phyloP scores from a whole-genome alignment of 2,113 vertebrate species.

The Odocoileus virginianus region DNA sequence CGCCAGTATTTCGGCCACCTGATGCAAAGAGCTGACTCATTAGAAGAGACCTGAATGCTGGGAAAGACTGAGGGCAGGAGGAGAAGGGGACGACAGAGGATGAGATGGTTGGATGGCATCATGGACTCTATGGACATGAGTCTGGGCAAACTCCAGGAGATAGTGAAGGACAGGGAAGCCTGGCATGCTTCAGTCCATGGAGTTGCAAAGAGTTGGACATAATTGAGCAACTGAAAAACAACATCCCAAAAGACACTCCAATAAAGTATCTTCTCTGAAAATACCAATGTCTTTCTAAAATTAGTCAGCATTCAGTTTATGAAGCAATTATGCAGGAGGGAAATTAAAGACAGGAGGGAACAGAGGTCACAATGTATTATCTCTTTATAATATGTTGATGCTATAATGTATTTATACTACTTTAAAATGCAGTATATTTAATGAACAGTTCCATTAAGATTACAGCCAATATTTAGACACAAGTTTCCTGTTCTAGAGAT shows the following conservation, averaged over 20 bases:
- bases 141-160: neutral
- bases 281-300: neutral
- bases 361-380: neutral
- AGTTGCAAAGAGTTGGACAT: neutral
- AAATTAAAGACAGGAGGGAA: neutral
- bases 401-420: neutral
- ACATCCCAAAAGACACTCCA: neutral
- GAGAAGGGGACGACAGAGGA: neutral
- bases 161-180: neutral
- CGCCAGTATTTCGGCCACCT: neutral
- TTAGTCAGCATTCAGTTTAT: neutral
- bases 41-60: neutral
- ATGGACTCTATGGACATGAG: neutral
- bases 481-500: neutral
- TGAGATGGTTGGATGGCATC: neutral
- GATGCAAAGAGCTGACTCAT: neutral
- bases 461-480: neutral
- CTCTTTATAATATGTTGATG: neutral
- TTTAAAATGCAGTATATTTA: neutral
- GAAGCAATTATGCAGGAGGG: neutral
- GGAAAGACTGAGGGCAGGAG: neutral
- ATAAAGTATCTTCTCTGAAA: neutral
- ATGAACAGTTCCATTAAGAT: neutral
- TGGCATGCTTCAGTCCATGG: neutral
- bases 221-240: neutral